Evolutionary conservation across 2,888 invertebrate species (phyloP), one percentile per base, ranked within the genome.

Genomic region (Callinectes sapidus): DNA sequence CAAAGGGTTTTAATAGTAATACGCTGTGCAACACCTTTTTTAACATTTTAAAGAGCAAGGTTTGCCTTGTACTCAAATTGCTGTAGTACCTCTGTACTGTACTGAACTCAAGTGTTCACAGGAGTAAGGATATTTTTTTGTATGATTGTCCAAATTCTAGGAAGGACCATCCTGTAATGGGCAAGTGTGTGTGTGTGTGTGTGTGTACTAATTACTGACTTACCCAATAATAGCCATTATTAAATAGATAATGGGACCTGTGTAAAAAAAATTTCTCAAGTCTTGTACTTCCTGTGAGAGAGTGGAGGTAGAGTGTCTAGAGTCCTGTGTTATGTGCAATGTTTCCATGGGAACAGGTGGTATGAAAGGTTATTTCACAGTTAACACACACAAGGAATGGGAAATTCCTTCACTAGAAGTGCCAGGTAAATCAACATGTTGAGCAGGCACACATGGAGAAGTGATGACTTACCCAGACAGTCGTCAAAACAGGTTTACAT

Each of bases 101-200:
- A 48, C 6, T 48, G 10, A 48, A 48, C 48, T 48, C 48, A 48
- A 42, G 48, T 48, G 48, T 48, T 48, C 48, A 48, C 48, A 6
- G 48, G 5, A 48, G 48, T 48, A 48, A 48, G 48, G 48, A 48
- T 48, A 48, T 48, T 48, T 48, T 48, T 48, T 48, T 48, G 48
- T 48, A 48, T 48, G 48, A 48, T 10, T 48, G 48, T 2, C 3
- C 48, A 48, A 48, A 10, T 48, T 48, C 48, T 48, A 48, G 48
- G 8, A 48, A 48, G 48, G 48, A 10, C 48, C 48, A 48, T 48
- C 48, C 48, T 48, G 48, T 48, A 8, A 48, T 48, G 48, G 10
- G 48, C 48, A 48, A 48, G 77, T 42, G 77, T 48, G 77, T 90
- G 55, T 90, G 77, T 90, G 77, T 90, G 55, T 90, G 55, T 90